phyloP scores from a whole-genome alignment of 2,113 vertebrate genomes.

The Callipepla squamata region DNA sequence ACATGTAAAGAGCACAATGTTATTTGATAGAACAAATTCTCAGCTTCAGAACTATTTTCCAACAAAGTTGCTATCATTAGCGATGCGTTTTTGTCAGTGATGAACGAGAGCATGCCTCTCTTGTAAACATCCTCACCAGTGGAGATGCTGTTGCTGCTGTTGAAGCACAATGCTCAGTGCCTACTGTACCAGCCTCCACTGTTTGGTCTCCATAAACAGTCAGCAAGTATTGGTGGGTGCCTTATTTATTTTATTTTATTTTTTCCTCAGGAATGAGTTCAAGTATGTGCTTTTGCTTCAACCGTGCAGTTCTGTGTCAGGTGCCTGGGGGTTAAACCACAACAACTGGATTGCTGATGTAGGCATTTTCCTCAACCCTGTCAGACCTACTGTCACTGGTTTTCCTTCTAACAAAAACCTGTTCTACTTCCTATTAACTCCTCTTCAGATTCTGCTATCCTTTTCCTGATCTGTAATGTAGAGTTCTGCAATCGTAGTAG shows the following conservation, averaged over 20 bases:
- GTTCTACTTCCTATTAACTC: not conserved
- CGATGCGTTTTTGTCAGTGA: not conserved
- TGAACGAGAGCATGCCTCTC: not conserved
- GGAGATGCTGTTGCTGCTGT: too few relatives aligned
- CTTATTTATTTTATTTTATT: too few relatives aligned
- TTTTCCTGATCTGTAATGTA: not conserved
- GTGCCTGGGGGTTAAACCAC: too few relatives aligned
- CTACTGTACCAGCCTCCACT: not conserved
- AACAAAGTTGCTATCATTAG: not conserved
- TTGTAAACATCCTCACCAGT: not conserved
- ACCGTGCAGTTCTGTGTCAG: too few relatives aligned
- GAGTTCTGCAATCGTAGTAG: not conserved
- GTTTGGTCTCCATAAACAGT: not conserved
- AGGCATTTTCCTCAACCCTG: not conserved
- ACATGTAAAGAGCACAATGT: not conserved
- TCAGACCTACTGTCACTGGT: not conserved
- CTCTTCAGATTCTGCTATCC: not conserved
- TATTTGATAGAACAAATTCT: too few relatives aligned
- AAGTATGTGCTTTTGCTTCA: not conserved
- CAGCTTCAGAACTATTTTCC: not conserved
- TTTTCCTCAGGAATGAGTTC: not conserved
- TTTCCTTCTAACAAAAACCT: not conserved
- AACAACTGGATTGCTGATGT: not conserved
- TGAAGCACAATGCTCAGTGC: not conserved
- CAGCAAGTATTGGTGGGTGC: not conserved